phyloP scores from a whole-genome alignment of 2,797 vertebrate species.

The Xiphorhynchus erythropygius region DNA sequence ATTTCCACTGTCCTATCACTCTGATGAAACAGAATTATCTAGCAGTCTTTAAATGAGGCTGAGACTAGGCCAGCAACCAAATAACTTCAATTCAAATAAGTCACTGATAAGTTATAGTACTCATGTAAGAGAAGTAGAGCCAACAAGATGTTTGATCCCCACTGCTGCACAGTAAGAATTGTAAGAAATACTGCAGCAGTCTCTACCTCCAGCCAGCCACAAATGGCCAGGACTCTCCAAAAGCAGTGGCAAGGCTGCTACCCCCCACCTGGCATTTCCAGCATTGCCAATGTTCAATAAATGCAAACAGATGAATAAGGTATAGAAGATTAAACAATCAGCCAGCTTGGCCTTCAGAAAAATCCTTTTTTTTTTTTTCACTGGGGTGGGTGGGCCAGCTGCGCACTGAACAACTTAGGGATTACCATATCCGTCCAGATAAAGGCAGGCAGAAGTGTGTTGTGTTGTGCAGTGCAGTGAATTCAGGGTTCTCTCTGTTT shows the following conservation, averaged over 20 bases:
- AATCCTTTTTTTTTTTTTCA: no score
- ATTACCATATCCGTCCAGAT: background rate
- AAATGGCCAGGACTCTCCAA: background rate
- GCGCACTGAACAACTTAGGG: background rate
- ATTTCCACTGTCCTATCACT: background rate
- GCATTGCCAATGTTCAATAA: background rate
- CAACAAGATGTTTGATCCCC: background rate
- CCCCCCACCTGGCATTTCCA: background rate
- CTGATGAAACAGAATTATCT: background rate
- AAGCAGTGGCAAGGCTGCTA: background rate
- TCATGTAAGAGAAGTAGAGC: background rate
- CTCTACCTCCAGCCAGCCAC: background rate
- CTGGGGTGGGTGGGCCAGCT: accelerated
- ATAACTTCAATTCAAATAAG: background rate
- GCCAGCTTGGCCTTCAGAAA: background rate
- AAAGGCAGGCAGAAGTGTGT: background rate
- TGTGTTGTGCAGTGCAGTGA: background rate
- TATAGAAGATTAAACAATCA: background rate
- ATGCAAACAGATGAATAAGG: background rate
- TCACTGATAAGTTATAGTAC: background rate
- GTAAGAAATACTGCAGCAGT: background rate
- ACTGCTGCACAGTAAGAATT: background rate
- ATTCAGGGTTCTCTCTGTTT: background rate
- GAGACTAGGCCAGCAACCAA: background rate
- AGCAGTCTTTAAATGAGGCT: background rate